phyloP scores from a whole-genome alignment of 2,888 invertebrate species.

The Gortyna flavago region DNA sequence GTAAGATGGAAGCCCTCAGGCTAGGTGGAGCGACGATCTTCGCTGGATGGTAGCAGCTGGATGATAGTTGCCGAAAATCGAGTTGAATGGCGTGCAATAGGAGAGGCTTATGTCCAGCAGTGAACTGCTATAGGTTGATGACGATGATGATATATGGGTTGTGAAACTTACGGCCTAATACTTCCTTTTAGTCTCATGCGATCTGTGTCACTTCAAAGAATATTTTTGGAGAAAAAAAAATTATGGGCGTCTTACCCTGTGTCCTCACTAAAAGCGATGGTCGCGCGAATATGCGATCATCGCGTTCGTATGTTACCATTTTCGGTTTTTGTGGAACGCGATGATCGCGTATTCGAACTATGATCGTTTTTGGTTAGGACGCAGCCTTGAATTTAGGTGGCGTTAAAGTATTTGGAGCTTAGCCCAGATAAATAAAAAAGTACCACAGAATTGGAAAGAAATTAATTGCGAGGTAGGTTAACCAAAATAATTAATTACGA shows the following conservation, averaged over 20 bases:
- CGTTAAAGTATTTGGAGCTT: not conserved
- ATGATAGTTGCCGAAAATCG: no score
- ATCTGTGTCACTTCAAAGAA: not conserved
- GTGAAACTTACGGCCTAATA: not conserved
- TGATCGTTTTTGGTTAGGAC: not conserved
- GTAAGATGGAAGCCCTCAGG: no score
- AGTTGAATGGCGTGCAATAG: no score
- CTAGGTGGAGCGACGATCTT: no score
- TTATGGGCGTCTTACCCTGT: not conserved
- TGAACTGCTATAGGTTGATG: no score
- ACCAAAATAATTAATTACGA: not conserved
- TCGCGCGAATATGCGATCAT: not conserved
- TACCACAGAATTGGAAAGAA: not conserved
- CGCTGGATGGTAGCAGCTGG: no score
- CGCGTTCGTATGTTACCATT: not conserved
- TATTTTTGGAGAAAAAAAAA: not conserved
- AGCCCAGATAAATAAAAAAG: not conserved
- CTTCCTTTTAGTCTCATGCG: not conserved
- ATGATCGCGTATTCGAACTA: no score
- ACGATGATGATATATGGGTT: not conserved
- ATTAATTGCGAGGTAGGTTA: not conserved
- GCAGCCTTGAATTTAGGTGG: not conserved
- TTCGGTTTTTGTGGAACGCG: not conserved
- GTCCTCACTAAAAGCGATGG: not conserved
- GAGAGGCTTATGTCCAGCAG: no score